phyloP scores from a whole-genome alignment of 2,797 vertebrate genomes.

The Sebastes itinus region DNA sequence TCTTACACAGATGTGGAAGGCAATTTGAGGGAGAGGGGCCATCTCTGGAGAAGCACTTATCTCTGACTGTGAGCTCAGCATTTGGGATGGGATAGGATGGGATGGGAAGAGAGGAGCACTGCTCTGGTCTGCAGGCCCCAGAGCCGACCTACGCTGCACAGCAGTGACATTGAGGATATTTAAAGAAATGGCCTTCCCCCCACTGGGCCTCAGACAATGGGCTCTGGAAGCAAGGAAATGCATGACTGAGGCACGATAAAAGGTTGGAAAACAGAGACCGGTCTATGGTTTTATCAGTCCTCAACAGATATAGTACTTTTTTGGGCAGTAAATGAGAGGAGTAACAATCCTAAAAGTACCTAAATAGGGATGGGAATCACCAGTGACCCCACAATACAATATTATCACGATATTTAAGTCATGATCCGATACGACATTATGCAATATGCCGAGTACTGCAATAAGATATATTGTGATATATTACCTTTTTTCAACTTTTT shows the following conservation, averaged over 20 bases:
- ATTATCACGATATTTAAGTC: too few relatives aligned
- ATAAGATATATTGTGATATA: background rate
- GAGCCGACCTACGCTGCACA: slow-evolving; percentile 60
- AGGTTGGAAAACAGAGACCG: slow-evolving; percentile 35
- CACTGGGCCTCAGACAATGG: slow-evolving; percentile 62
- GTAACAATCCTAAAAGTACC: background rate
- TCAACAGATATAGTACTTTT: background rate
- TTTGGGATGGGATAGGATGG: slow-evolving; percentile 59
- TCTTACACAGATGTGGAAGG: slow-evolving; percentile 79
- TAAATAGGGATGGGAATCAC: too few relatives aligned
- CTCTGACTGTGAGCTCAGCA: slow-evolving; percentile 77
- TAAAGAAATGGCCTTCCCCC: slow-evolving; percentile 71
- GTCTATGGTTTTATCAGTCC: background rate
- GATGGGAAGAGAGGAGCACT: slow-evolving; percentile 35
- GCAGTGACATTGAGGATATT: slow-evolving; percentile 74
- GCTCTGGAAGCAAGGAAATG: slow-evolving; percentile 36
- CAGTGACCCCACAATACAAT: too few relatives aligned
- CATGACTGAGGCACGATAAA: slow-evolving; percentile 44
- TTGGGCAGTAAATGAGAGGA: background rate
- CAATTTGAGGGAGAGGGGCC: slow-evolving; percentile 73
- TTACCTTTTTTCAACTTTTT: background rate
- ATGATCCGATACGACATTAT: too few relatives aligned
- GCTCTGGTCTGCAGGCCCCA: slow-evolving; percentile 70
- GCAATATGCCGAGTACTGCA: rapidly evolving
- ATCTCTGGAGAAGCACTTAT: slow-evolving; percentile 88